These are phyloP conservation scores for Cylas formicarius DNA, from an alignment of 1,140 invertebrate species.

Conservation along the genomic window DNA sequence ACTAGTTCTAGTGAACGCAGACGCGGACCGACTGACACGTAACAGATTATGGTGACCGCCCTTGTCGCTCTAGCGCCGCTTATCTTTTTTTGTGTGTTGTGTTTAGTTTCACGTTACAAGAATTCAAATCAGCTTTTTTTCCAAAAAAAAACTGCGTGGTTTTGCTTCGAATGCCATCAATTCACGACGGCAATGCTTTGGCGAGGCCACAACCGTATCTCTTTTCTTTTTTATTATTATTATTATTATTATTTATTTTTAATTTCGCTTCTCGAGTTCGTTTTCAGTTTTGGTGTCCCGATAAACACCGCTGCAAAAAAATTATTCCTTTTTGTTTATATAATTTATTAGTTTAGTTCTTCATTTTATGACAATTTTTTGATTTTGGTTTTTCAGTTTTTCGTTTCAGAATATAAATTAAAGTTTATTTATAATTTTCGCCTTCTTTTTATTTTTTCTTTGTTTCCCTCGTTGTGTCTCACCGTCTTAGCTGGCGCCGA, in stretches of 20 bases:
- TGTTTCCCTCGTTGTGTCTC: constrained; percentile 31
- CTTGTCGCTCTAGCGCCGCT: constrained; percentile 17
- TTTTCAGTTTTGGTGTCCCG: constrained; percentile 5
- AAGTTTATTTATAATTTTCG: constrained; percentile 32
- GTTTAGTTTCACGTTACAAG: constrained; percentile 34
- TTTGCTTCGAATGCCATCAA: constrained; percentile 34
- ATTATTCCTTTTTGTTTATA: constrained; percentile 20
- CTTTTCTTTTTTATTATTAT: constrained; percentile 18
- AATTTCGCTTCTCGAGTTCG: constrained; percentile 16
- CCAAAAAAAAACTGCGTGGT: constrained; percentile 29
- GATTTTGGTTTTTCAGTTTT: constrained; percentile 25
- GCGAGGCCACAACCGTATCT: constrained; percentile 35
- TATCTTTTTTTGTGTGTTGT: constrained; percentile 32
- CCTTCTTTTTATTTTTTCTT: constrained; percentile 24
- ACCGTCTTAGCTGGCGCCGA: constrained; percentile 32
- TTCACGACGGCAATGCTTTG: constrained; percentile 31
- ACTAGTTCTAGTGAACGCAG: constrained; percentile 21
- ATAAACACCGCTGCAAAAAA: constrained; percentile 7
- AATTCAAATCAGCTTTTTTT: constrained; percentile 28
- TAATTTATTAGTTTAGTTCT: constrained; percentile 31
- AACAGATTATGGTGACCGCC: constrained; percentile 20
- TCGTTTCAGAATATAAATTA: constrained; percentile 27
- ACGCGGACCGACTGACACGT: constrained; percentile 25
- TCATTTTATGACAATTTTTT: constrained; percentile 27
- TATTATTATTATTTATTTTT: constrained; percentile 23